Percentiles rank a stretch among this genome's conserved stretches.
Evolutionary conservation across 2,888 invertebrate species (phyloP).

Genomic region (Pristionchus maxplancki): DNA sequence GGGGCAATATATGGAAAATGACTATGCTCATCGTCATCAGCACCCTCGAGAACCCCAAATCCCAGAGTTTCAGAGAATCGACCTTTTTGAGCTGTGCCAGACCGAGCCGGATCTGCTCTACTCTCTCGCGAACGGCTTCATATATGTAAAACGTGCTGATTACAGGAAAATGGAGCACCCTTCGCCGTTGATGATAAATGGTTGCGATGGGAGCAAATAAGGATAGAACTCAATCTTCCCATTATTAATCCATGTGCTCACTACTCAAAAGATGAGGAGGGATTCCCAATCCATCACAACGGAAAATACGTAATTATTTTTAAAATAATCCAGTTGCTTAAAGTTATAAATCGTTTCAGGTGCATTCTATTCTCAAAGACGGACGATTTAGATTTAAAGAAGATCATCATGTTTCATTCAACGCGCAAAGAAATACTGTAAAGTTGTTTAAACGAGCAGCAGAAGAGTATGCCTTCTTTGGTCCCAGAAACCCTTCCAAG

Average conservation of each 20-base stretch:
- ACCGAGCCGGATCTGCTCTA: too few species aligned
- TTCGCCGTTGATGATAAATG: background rate
- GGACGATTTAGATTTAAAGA: background rate
- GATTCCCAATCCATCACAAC: slow-evolving; percentile 9
- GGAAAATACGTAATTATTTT: background rate
- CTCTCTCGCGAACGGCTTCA: too few species aligned
- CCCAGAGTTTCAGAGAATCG: too few species aligned
- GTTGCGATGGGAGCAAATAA: background rate
- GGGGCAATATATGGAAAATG: too few species aligned
- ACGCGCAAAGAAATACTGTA: background rate
- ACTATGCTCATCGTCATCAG: too few species aligned
- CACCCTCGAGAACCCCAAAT: too few species aligned
- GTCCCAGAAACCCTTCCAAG: background rate
- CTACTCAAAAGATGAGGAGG: background rate
- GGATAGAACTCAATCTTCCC: background rate
- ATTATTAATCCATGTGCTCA: background rate
- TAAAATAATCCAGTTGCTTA: too few species aligned
- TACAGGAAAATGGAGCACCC: background rate
- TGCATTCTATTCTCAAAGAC: background rate
- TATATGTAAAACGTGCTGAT: too few species aligned
- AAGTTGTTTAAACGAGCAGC: background rate
- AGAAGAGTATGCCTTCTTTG: background rate
- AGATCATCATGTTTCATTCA: background rate
- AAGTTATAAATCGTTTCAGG: background rate
- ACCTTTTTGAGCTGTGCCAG: too few species aligned